phyloP scores from a whole-genome alignment of 1,140 invertebrate species.

The Heterodera schachtii region DNA sequence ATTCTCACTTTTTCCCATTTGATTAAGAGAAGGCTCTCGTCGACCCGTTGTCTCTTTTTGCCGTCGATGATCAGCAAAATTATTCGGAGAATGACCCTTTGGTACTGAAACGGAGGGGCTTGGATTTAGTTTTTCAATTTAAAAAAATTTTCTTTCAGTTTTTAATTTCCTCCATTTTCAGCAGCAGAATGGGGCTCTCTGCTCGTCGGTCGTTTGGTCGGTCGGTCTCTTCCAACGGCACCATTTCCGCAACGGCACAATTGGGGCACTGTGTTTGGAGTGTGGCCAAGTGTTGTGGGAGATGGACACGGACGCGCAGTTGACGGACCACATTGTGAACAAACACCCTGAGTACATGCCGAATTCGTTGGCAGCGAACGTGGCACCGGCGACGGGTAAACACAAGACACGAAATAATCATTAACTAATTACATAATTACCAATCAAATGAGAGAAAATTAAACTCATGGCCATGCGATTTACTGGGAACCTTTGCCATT shows the following conservation, averaged over 20 bases:
- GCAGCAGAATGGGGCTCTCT: no score
- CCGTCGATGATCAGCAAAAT: not conserved
- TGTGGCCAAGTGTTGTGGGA: slow-evolving; percentile 2
- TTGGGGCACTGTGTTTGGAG: not conserved
- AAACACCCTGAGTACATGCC: not conserved
- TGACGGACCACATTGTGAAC: not conserved
- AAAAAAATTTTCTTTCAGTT: not conserved
- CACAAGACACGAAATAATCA: no score
- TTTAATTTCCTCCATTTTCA: not conserved
- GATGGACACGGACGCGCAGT: not conserved
- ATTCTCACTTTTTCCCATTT: no score
- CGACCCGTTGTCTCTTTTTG: not conserved
- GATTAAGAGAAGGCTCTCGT: no score
- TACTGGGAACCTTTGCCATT: no score
- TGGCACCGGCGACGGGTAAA: not conserved
- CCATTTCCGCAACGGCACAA: not conserved
- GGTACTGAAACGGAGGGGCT: not conserved
- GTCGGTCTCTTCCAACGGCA: not conserved
- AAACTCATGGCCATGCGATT: no score
- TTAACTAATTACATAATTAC: no score
- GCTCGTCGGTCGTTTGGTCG: not conserved
- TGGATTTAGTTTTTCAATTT: no score
- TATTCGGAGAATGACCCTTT: not conserved
- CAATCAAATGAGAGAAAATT: no score
- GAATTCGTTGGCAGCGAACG: not conserved